Conservation (phyloP, 2,797 vertebrate genomes). For the Glyptemys insculpta region DNA sequence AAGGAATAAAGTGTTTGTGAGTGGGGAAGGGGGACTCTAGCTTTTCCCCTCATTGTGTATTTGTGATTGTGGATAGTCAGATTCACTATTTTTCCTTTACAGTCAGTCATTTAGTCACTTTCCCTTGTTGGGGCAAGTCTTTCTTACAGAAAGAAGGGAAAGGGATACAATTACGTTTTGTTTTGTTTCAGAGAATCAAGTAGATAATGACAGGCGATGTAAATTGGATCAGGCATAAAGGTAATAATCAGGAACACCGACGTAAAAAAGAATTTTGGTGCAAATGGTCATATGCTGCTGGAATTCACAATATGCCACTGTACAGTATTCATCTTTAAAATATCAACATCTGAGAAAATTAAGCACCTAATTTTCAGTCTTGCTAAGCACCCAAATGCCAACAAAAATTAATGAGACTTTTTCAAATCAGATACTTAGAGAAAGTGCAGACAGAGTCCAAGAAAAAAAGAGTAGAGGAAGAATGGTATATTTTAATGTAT, state of each 20-base stretch:
- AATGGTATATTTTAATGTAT: not conserved
- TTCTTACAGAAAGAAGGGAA: not conserved
- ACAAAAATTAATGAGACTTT: not conserved
- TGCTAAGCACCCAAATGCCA: not conserved
- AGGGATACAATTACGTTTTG: not conserved
- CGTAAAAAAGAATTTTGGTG: not conserved
- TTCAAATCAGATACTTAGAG: not conserved
- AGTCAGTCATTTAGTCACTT: not conserved
- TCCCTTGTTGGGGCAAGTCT: not conserved
- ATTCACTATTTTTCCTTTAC: not conserved
- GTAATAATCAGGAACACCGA: not conserved
- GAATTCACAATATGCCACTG: not conserved
- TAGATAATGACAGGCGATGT: not conserved
- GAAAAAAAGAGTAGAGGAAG: not conserved
- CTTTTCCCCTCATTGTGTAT: not conserved
- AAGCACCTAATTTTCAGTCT: not conserved
- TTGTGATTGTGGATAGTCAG: not conserved
- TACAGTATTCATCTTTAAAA: not conserved
- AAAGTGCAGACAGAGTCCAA: not conserved
- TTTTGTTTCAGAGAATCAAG: not conserved
- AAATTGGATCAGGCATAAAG: not conserved
- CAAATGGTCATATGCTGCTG: not conserved
- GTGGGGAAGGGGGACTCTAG: not conserved
- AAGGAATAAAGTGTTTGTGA: rapidly evolving
- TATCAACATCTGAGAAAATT: not conserved